These are phyloP conservation scores for Linepithema humile DNA, from an alignment of 1,140 invertebrate genomes.

Conservation along the genomic window DNA sequence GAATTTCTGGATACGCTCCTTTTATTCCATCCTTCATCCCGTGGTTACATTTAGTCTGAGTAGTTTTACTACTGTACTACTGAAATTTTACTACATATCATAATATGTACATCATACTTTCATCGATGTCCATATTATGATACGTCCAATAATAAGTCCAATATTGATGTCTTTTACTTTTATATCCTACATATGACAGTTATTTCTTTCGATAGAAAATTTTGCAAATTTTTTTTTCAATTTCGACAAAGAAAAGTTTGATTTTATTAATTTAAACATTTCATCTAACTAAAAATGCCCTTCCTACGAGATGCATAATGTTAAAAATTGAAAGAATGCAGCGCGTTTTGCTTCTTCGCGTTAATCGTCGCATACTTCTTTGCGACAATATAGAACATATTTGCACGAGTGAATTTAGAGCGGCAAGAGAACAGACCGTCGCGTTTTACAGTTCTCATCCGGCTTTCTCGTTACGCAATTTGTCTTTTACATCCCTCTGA, in stretches of 20 bases:
- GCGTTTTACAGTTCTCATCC: conserved; percentile 3
- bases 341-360: background rate
- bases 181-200: background rate
- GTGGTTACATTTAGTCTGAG: conserved; percentile 20
- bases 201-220: background rate
- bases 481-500: conserved; percentile 41
- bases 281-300: background rate
- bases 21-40: background rate
- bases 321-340: background rate
- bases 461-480: conserved; percentile 45
- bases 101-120: too few species aligned
- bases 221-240: background rate
- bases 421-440: background rate
- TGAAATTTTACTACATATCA: background rate
- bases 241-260: background rate
- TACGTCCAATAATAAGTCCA: too few species aligned
- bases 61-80: too few species aligned
- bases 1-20: conserved; percentile 7
- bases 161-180: background rate
- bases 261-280: background rate
- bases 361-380: conserved; percentile 5
- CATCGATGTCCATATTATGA: too few species aligned
- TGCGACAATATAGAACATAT: conserved; percentile 28
- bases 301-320: background rate
- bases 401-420: conserved; percentile 36